Evolutionary conservation across 92 coral and sea anemone species (phyloP), one percentile per base, ranked within the genome.

Genomic region (Parazoanthus darwini): DNA sequence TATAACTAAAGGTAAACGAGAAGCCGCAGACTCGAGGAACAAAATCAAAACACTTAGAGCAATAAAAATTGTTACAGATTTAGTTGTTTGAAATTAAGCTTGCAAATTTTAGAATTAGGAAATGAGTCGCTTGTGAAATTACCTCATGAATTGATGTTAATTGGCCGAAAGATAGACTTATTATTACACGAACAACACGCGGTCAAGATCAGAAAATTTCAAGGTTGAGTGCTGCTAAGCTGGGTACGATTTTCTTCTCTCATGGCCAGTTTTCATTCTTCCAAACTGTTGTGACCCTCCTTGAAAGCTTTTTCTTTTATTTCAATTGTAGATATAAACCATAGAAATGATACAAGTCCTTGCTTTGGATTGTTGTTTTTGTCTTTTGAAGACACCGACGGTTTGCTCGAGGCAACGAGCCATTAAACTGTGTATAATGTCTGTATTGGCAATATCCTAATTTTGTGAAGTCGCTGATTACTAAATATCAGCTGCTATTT

Each of bases 381-480:
- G 35, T 54, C 87, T 84, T 82, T 84, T 84, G 87, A 84, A 44
- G 87, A 84, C 35, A 84, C 87, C 87, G 87, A 84, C 87, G 25
- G 6, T 44, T 84, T 36, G 87, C 87, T 73, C 16, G 43, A 84
- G 87, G 87, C 87, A 84, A 15, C 87, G 78, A 68, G 25, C 79
- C 66, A 84, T 72, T 84, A 84, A 15, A 46, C 26, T 84, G 87
- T 84, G 79, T 84, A 84, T 71, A 84, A 46, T 84, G 70, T 84
- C 68, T 70, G 74, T 72, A 71, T 84, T 84, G 72, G 65, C 87
- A 84, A 84, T 71, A 71, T 84, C 75, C 78, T 68, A 84, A 29
- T 84, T 68, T 51, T 72, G 87, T 70, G 66, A 84, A 48, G 44
- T 84, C 74, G 87, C 79, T 71, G 79, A 84, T 84, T 72, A 84